Evolutionary conservation across 2,113 vertebrate genomes (phyloP), one percentile per base, ranked within the genome.

Genomic region (Trogon surrucura): DNA sequence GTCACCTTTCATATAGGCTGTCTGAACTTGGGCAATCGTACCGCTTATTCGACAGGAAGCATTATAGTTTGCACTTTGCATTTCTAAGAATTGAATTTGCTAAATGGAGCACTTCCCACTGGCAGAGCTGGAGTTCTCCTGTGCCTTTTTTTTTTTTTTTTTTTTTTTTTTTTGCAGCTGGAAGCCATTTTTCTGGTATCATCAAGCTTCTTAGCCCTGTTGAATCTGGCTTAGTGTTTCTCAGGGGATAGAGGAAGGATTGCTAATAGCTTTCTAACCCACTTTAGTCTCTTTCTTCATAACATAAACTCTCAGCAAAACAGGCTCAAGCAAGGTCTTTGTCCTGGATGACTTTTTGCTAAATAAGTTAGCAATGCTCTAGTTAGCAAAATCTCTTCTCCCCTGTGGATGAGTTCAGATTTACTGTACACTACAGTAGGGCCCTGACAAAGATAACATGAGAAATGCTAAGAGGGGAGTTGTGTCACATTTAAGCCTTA

Each of bases 291-390:
- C 80, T 78, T 71, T 65, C 45, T 74, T 81, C 92, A 32, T 61
- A 86, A 91, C 13, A 14, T 65, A 71, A 93, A 71, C 61, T 56
- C 92, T 41, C 72, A 88, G 92, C 69, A 84, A 86, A 91, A 75
- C 72, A 84, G 82, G 5, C 88, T 88, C 0, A 1, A 88, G 88
- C 82, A 44, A 90, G 77, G 90, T 86, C 90, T 95, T 93, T 91
- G 95, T 94, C 92, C 95, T 95, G 75, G 85, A 8, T 91, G 90
- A 91, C 88, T 96, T 95, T 97, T 93, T 93, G 85, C 72, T 96
- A 67, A 93, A 94, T 84, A 90, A 96, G 79, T 90, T 88, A 74
- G 77, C 80, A 79, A 84, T 92, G 95, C 88, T 96, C 90, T 72
- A 90, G 56, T 96, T 97, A 95, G 82, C 75, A 96, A 83, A 93